These are phyloP conservation scores for Chloroceryle aenea DNA, from an alignment of 2,113 vertebrate genomes.

Conservation along the genomic window DNA sequence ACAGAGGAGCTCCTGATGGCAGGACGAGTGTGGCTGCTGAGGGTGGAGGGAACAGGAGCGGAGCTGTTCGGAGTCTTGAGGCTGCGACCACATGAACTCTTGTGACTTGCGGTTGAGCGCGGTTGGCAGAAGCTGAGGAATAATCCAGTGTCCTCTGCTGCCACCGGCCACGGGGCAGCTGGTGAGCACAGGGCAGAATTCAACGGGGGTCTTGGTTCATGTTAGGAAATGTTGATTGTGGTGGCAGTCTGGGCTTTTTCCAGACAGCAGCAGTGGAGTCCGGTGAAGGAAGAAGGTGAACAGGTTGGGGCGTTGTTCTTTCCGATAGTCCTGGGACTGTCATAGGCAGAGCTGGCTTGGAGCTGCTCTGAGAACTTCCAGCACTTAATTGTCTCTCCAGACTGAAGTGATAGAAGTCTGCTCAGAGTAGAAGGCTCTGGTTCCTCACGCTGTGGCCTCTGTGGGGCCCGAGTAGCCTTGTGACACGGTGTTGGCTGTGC, in stretches of 20 bases:
- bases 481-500: fast-evolving
- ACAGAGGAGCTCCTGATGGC: not conserved
- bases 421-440: not conserved
- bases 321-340: not conserved
- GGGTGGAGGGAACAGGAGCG: not conserved
- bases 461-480: fast-evolving
- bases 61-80: not conserved
- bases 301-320: fast-evolving
- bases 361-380: not conserved
- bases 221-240: fast-evolving
- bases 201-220: fast-evolving
- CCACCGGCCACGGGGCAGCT: fast-evolving
- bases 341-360: not conserved
- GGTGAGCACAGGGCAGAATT: not conserved
- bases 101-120: not conserved
- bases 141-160: not conserved
- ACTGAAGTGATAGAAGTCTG: not conserved
- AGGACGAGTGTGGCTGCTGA: not conserved
- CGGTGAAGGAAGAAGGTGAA: not conserved
- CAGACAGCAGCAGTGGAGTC: not conserved
- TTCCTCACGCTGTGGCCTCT: not conserved
- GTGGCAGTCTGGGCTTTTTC: not conserved
- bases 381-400: not conserved
- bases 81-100: not conserved
- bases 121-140: not conserved